A percentile compares a stretch with the other conserved stretches of the same genome.
Evolutionary conservation across 2,888 invertebrate species (phyloP).

Genomic region (Agrotis puta): DNA sequence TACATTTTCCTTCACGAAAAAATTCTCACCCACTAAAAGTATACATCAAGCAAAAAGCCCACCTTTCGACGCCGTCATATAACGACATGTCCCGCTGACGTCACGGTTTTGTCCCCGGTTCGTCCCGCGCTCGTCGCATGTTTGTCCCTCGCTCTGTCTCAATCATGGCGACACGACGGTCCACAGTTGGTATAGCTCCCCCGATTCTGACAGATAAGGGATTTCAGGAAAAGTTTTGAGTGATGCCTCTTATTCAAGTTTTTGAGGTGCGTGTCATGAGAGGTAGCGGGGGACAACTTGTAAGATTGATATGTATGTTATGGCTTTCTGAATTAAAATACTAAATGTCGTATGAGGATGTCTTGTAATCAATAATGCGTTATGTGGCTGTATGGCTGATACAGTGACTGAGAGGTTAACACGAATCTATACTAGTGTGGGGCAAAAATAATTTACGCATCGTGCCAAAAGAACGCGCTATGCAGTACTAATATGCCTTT

Average conservation of each 20-base stretch:
- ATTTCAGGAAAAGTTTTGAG: conserved; percentile 85
- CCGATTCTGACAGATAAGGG: conserved; percentile 88
- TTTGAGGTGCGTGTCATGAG: conserved; percentile 56
- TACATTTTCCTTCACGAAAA: conserved; percentile 12
- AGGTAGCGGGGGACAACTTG: conserved; percentile 37
- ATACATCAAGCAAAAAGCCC: conserved; percentile 27
- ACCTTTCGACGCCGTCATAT: conserved; percentile 14
- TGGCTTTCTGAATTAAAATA: not conserved
- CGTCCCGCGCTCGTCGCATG: conserved; percentile 33
- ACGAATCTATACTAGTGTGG: too few relatives aligned
- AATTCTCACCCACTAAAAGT: conserved; percentile 23
- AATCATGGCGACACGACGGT: conserved; percentile 66
- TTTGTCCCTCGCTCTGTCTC: conserved; percentile 48
- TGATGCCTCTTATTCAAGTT: conserved; percentile 81
- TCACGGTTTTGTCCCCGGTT: conserved; percentile 49
- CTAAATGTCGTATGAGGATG: not conserved
- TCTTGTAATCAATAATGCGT: not conserved
- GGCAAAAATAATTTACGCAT: too few relatives aligned
- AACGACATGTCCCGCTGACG: conserved; percentile 33
- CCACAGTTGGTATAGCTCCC: conserved; percentile 80
- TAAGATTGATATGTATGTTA: not conserved
- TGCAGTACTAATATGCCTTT: too few relatives aligned
- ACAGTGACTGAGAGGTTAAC: too few relatives aligned
- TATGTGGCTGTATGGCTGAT: too few relatives aligned
- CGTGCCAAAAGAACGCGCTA: too few relatives aligned